Conservation (phyloP, 2,888 invertebrate species). For the Xylota segnis region DNA sequence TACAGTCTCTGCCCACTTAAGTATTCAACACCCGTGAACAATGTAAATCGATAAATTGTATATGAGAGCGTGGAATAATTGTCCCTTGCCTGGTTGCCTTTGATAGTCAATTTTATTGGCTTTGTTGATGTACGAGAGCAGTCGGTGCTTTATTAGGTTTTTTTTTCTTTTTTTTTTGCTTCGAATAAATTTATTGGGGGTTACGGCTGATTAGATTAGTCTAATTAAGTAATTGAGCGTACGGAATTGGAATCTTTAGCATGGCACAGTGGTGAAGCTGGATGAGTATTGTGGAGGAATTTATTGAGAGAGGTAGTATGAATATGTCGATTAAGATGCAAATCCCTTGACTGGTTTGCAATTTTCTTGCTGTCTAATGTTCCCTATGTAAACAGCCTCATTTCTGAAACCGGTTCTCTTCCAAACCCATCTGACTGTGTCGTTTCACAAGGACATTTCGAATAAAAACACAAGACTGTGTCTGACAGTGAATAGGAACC, state of each 20-base stretch:
- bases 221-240: slow-evolving; percentile 53
- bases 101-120: slow-evolving; percentile 41
- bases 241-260: slow-evolving; percentile 18
- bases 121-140: slow-evolving; percentile 11
- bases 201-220: slow-evolving; percentile 59
- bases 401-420: too few species aligned
- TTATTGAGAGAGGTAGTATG: neutral
- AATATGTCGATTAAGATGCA: too few species aligned
- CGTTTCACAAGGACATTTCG: too few species aligned
- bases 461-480: too few species aligned
- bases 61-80: slow-evolving; percentile 27
- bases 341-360: too few species aligned
- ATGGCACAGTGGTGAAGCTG: neutral
- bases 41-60: slow-evolving; percentile 65
- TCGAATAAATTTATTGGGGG: slow-evolving; percentile 27
- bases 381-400: too few species aligned
- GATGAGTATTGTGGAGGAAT: neutral
- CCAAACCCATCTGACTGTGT: too few species aligned
- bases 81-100: slow-evolving; percentile 6
- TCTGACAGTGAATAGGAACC: too few species aligned
- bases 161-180: neutral
- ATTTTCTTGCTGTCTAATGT: too few species aligned
- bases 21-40: slow-evolving; percentile 46
- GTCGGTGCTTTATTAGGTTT: slow-evolving; percentile 26
- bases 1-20: slow-evolving; percentile 39